phyloP scores from a whole-genome alignment of 2,113 vertebrate genomes.

The Stictonetta naevosa region DNA sequence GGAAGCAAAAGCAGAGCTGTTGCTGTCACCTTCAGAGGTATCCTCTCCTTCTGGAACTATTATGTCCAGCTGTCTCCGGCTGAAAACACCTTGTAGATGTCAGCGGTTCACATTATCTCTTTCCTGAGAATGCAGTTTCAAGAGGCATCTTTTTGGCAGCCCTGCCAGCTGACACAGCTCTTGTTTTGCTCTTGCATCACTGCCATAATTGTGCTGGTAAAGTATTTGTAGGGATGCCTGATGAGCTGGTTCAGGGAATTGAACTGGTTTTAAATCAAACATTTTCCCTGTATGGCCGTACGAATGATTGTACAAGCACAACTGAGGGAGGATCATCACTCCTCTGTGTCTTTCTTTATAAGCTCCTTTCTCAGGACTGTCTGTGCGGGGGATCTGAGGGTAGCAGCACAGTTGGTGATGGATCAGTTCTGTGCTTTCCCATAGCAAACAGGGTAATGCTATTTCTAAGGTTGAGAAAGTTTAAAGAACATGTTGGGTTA shows the following conservation, averaged over 20 bases:
- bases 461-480: background rate
- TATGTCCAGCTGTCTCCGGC: background rate
- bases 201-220: background rate
- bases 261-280: background rate
- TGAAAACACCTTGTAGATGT: background rate
- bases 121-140: background rate
- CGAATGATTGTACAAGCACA: background rate
- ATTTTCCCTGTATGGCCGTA: background rate
- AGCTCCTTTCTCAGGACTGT: background rate
- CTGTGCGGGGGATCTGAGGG: background rate
- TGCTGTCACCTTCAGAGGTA: background rate
- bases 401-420: background rate
- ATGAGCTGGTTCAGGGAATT: background rate
- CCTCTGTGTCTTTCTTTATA: background rate
- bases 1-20: background rate
- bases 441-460: background rate
- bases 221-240: background rate
- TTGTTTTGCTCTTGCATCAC: background rate
- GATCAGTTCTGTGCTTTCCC: background rate
- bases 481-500: background rate
- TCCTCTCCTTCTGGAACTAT: background rate
- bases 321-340: background rate
- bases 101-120: background rate
- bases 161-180: slow-evolving; percentile 4
- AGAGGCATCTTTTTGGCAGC: background rate